These are phyloP conservation scores for Leptinotarsa texana DNA, from an alignment of 1,140 invertebrate genomes.

Conservation along the genomic window DNA sequence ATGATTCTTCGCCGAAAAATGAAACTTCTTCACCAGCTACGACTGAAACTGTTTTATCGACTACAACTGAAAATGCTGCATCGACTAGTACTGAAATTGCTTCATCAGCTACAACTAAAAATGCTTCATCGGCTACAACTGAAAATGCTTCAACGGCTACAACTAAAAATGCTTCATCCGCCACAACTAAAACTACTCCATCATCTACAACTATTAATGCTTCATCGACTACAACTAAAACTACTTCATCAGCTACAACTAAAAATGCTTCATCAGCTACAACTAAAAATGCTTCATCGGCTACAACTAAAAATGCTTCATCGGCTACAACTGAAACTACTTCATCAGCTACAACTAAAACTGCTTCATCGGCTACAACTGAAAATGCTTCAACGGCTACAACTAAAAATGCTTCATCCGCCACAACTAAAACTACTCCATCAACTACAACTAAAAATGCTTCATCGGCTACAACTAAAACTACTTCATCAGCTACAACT, in stretches of 20 bases:
- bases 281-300: too few species aligned
- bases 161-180: neutral
- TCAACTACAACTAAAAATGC: neutral
- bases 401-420: neutral
- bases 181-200: neutral
- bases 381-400: neutral
- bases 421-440: neutral
- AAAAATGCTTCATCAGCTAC: too few species aligned
- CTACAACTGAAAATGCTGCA: neutral
- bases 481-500: neutral
- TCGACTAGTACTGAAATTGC: neutral
- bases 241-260: neutral
- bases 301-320: neutral
- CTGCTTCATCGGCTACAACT: neutral
- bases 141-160: neutral
- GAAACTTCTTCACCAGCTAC: too few species aligned
- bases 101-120: neutral
- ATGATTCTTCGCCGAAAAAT: too few species aligned
- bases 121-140: neutral
- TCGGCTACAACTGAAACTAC: neutral
- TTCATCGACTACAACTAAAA: neutral
- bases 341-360: neutral
- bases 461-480: neutral
- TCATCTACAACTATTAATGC: neutral
- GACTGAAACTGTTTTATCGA: neutral